Evolutionary conservation across 2,113 vertebrate species (phyloP).

Genomic region (Cyrtonyx montezumae): DNA sequence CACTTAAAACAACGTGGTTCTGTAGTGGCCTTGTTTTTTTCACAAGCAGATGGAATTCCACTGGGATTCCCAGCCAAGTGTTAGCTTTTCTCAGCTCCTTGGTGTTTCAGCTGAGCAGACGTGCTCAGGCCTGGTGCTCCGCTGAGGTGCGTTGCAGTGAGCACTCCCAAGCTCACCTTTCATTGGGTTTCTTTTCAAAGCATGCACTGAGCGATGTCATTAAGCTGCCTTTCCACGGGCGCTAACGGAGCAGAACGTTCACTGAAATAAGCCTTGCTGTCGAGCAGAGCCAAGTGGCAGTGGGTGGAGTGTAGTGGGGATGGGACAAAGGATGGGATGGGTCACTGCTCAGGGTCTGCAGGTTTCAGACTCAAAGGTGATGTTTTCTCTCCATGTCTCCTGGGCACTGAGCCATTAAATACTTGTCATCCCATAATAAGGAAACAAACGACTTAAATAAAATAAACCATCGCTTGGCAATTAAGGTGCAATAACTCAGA

Average conservation of each 20-base stretch:
- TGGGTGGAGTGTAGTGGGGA: too few relatives aligned
- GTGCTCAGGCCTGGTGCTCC: not conserved
- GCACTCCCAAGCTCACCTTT: not conserved
- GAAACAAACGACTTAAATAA: constrained; percentile 23
- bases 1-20: not conserved
- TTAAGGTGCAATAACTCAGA: constrained; percentile 34
- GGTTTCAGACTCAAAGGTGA: not conserved
- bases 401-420: not conserved
- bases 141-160: not conserved
- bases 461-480: constrained; percentile 20
- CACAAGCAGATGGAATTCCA: not conserved
- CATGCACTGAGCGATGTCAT: not conserved
- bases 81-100: not conserved
- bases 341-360: not conserved
- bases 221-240: not conserved
- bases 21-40: not conserved
- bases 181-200: not conserved
- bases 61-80: not conserved
- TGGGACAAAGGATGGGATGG: not conserved
- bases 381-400: not conserved
- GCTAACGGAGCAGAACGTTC: not conserved
- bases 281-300: not conserved
- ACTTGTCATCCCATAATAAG: constrained; percentile 3
- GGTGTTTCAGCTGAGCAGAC: not conserved
- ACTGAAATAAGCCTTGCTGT: not conserved